Evolutionary conservation across 2,113 vertebrate genomes (phyloP), one percentile per base, ranked within the genome.

Genomic region (Notarius quadriscutis): DNA sequence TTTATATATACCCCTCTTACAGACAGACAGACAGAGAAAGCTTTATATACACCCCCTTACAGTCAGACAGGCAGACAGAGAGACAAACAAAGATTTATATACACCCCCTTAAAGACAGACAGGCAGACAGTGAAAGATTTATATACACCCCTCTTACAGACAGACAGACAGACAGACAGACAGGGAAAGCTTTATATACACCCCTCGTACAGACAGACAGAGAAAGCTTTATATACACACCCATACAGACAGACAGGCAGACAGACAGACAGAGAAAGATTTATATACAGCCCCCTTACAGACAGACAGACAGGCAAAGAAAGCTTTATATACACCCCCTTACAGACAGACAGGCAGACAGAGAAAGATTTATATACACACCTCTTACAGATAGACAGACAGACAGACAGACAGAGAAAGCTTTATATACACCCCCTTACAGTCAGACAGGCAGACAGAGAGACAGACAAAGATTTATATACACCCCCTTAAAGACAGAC

Each of bases 11-110:
- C 5, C 10, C 53, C 53, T 1, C 58, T 60, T 60, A 60, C 89
- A 92, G 25, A 65, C 48, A 81, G 78, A 81, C n/a, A 81, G 78
- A 83, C 57, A 83, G 82, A 67, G 41, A 48, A 34, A 81, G 34
- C 30, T 30, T 30, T 30, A 30, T 30, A 30, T 30, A 30, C 30
- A 30, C 30, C 30, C 30, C 30, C 30, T 58, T 17, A 60, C 17
- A 60, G 22, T 2, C 1, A 63, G 7, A 25, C 0, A 10, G 62
- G n/a, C 62, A 63, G 62, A 63, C 2, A 25, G 3, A 4, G 0
- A n/a, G 25, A 65, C 25, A 65, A 1, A 69, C 0, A 30, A 1
- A n/a, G n/a, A 2, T 0, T 15, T 14, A 25, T 15, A 74, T 18
- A 74, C 17, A 74, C 17, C 7, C 17, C 1, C 34, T 8, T 4